Percentiles rank a stretch among this genome's conserved stretches.
Evolutionary conservation across 2,113 vertebrate species (phyloP).

Genomic region (Oxygymnocypris stewartii): DNA sequence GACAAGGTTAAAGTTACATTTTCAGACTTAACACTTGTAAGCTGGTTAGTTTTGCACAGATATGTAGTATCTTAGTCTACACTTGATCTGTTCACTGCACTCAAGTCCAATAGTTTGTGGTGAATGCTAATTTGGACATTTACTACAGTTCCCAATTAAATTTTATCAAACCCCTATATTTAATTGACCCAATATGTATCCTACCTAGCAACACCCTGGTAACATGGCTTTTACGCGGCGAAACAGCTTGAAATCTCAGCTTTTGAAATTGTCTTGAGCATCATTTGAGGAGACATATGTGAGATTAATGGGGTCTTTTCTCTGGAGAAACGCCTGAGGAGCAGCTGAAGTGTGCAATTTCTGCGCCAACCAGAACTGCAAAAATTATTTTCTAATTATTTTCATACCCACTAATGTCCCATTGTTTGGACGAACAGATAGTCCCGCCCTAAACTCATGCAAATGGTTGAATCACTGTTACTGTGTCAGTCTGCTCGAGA

Average conservation of each 20-base stretch:
- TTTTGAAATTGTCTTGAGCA: background rate
- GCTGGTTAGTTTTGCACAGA: background rate
- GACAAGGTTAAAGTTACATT: background rate
- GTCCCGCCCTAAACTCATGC: background rate
- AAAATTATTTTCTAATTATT: background rate
- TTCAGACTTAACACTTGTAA: background rate
- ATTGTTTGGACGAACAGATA: slow-evolving; percentile 17
- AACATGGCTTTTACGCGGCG: background rate
- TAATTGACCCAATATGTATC: background rate
- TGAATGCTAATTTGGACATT: background rate
- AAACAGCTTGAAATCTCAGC: background rate
- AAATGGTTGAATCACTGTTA: background rate
- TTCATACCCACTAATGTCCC: background rate
- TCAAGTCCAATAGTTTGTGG: background rate
- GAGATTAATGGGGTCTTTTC: slow-evolving; percentile 5
- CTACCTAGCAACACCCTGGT: background rate
- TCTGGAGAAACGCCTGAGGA: background rate
- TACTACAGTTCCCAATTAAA: background rate
- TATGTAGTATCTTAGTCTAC: background rate
- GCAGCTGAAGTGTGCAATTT: background rate
- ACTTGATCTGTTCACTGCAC: background rate
- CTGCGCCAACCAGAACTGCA: background rate
- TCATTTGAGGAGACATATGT: background rate
- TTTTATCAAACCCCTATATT: background rate
- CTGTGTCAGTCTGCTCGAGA: background rate